Percentiles rank a stretch among this genome's conserved stretches.
These are phyloP conservation scores for Holocentrus rufus DNA, from an alignment of 2,797 vertebrate species.

Conservation along the genomic window DNA sequence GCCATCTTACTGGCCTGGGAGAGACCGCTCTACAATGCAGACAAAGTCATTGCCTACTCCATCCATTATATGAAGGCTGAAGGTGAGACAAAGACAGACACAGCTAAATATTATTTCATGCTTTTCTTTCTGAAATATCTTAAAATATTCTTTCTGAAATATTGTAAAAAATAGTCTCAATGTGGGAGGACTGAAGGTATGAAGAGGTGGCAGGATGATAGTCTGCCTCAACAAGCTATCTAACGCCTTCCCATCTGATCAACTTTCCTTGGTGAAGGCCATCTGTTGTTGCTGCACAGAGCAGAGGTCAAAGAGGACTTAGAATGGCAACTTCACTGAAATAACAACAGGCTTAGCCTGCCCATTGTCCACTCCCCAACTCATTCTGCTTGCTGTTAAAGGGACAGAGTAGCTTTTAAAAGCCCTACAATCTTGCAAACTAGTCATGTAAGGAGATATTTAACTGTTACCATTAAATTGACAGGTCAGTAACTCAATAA, in stretches of 20 bases:
- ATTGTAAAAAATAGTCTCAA: constrained; percentile 1
- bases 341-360: constrained; percentile 71
- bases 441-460: constrained; percentile 26
- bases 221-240: constrained; percentile 22
- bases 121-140: constrained; percentile 31
- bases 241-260: constrained; percentile 50
- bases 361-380: constrained; percentile 67
- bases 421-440: constrained; percentile 24
- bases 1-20: constrained; percentile 98
- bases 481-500: constrained; percentile 23
- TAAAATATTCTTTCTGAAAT: constrained; percentile 16
- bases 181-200: constrained; percentile 18
- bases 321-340: constrained; percentile 73
- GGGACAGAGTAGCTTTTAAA: constrained; percentile 49
- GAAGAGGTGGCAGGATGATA: constrained; percentile 24
- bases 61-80: constrained; percentile 99
- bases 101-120: neutral
- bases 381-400: constrained; percentile 69
- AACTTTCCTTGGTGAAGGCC: constrained; percentile 62
- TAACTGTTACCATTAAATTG: constrained; percentile 12
- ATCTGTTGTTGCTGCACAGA: constrained; percentile 76
- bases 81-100: constrained; percentile 82
- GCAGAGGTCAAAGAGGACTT: constrained; percentile 74
- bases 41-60: constrained; percentile 98
- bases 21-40: constrained; percentile 93